Base-by-base conservation (phyloP, 1,140 invertebrate species). In the Ladona fulva region DNA sequence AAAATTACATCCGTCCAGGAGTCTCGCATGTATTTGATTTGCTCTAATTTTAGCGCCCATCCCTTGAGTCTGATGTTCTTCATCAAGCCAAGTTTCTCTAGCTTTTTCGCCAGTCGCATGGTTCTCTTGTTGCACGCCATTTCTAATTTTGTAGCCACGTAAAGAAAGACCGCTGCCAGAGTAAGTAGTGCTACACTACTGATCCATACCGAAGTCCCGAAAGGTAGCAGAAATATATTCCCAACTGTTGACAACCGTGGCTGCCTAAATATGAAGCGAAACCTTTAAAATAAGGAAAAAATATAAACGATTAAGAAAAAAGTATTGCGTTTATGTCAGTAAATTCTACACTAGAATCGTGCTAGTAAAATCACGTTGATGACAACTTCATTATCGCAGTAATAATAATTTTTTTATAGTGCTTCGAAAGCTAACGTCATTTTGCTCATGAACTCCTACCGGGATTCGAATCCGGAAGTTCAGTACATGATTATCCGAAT, bases 1-100 rank as follows among this genome's bases (percentile, higher is more conserved):
- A 77, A 59, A 22, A 77, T 59, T 10, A 74, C 77, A 6, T 77
- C 77, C 11, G 25, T 77, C 77, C 77, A 77, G 7, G 77, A 22
- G 77, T 16, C 52, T 12, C 52, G 52, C 52, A 66, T 66, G n/a
- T 66, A 66, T 66, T 12, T 66, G 52, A 37, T 37, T 37, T 37
- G 29, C 8, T 37, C 29, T 37, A 37, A 37, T 37, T 37, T 37
- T 37, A 37, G 29, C 29, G 29, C 29, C 3, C 52, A 66, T 19
- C 16, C n/a, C n/a, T 22, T 66, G 3, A 19, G 14, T 22, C n/a
- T 66, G 3, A 6, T 12, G 5, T 66, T 66, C n/a, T 66, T 66
- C 52, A 66, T 66, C 14, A 66, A 66, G 16, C n/a, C 52, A 66
- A 19, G 52, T 66, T 66, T 66, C 52, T 66, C 52, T 12, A 66